phyloP scores from a whole-genome alignment of 1,140 invertebrate species.

The Drosophila lowei region DNA sequence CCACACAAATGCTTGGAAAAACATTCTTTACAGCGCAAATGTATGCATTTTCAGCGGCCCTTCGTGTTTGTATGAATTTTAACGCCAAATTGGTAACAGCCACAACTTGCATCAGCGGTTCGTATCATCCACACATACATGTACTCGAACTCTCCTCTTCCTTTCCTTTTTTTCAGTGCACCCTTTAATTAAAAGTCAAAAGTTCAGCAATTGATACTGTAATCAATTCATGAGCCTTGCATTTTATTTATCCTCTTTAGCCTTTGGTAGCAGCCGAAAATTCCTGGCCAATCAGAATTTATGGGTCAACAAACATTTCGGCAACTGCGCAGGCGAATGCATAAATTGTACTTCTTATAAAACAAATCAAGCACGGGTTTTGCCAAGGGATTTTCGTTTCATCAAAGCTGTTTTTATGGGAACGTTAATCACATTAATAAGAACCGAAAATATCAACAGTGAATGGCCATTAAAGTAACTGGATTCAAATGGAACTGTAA shows the following conservation, averaged over 20 bases:
- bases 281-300: slow-evolving; percentile 27
- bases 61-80: slow-evolving; percentile 47
- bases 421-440: slow-evolving; percentile 38
- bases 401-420: slow-evolving; percentile 36
- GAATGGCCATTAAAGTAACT: too few species aligned
- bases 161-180: slow-evolving; percentile 8
- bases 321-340: neutral
- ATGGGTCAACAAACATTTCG: slow-evolving; percentile 33
- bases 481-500: neutral
- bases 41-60: slow-evolving; percentile 26
- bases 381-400: slow-evolving; percentile 1
- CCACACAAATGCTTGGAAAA: slow-evolving; percentile 17
- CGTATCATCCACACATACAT: neutral
- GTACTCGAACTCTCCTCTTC: neutral
- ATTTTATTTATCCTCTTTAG: slow-evolving; percentile 42
- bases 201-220: slow-evolving; percentile 73
- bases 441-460: too few species aligned
- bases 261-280: slow-evolving; percentile 5
- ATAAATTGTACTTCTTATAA: slow-evolving; percentile 6
- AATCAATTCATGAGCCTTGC: slow-evolving; percentile 66
- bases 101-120: slow-evolving; percentile 35
- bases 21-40: slow-evolving; percentile 39
- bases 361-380: slow-evolving; percentile 12
- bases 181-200: slow-evolving; percentile 76
- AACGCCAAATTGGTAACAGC: slow-evolving; percentile 59